Percentiles rank a stretch among this genome's conserved stretches.
Evolutionary conservation across 1,140 invertebrate species (phyloP).

Genomic region (Alviniconcha marisindica): DNA sequence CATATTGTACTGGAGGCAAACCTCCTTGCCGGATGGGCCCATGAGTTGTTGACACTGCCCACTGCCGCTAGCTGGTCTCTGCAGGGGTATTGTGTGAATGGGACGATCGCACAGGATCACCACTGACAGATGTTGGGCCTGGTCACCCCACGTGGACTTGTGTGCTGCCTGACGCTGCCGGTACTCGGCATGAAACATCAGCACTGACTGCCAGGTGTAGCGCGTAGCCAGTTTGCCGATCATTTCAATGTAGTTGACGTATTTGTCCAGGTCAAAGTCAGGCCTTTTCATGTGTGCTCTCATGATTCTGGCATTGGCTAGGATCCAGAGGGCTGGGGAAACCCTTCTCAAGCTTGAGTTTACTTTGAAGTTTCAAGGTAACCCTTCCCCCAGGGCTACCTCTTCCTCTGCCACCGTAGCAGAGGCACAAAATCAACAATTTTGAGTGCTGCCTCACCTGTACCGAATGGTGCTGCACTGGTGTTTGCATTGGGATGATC

Average conservation of each 20-base stretch:
- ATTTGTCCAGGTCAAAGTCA: background rate
- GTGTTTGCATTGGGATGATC: too few relatives aligned
- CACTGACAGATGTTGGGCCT: background rate
- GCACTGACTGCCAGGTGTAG: background rate
- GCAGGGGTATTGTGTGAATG: background rate
- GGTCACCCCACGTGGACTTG: background rate
- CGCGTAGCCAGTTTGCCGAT: background rate
- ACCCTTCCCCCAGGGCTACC: too few relatives aligned
- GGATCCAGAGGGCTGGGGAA: background rate
- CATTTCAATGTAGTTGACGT: background rate
- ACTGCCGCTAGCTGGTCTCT: too few relatives aligned
- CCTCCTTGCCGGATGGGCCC: background rate
- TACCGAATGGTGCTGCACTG: too few relatives aligned
- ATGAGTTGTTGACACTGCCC: background rate
- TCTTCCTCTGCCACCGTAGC: too few relatives aligned
- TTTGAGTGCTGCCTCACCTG: too few relatives aligned
- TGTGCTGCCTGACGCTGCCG: background rate
- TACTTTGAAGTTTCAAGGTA: too few relatives aligned
- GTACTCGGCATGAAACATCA: background rate
- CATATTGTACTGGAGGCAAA: background rate
- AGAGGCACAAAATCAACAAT: too few relatives aligned
- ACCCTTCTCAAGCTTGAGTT: background rate
- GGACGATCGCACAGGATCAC: background rate
- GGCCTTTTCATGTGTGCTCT: background rate
- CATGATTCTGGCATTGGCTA: background rate